phyloP scores from a whole-genome alignment of 2,113 vertebrate species.

The Naja naja region DNA sequence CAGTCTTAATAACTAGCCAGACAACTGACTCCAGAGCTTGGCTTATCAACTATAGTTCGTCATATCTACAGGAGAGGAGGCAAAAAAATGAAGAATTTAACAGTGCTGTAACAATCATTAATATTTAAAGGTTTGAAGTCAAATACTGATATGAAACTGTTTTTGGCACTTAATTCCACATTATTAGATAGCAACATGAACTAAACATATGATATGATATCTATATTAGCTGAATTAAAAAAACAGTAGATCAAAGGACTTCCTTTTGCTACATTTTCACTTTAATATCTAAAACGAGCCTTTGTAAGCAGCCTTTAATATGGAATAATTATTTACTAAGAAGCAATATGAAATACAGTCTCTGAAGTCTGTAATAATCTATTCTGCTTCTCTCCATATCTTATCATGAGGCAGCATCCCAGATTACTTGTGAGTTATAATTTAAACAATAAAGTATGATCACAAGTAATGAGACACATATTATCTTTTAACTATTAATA shows the following conservation, averaged over 20 bases:
- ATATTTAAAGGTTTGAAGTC: conserved; percentile 74
- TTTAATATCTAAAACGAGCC: conserved; percentile 68
- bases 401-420: background rate
- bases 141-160: conserved; percentile 69
- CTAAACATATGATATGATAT: conserved; percentile 71
- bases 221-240: conserved; percentile 71
- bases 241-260: conserved; percentile 68
- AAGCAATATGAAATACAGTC: conserved; percentile 32
- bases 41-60: conserved; percentile 82
- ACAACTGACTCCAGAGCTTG: conserved; percentile 82
- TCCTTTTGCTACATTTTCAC: conserved; percentile 68
- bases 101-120: conserved; percentile 66
- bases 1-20: conserved; percentile 82
- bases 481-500: conserved; percentile 6
- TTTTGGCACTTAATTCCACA: conserved; percentile 68
- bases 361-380: conserved; percentile 27
- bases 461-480: background rate
- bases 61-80: conserved; percentile 72
- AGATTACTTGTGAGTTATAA: conserved; percentile 3
- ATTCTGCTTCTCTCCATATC: conserved; percentile 18
- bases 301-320: conserved; percentile 62
- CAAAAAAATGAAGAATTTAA: conserved; percentile 75
- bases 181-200: conserved; percentile 70
- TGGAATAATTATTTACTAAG: conserved; percentile 57
- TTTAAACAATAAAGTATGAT: background rate